Evolutionary conservation across 2,113 vertebrate species (phyloP).

Genomic region (Eurystomus gularis): DNA sequence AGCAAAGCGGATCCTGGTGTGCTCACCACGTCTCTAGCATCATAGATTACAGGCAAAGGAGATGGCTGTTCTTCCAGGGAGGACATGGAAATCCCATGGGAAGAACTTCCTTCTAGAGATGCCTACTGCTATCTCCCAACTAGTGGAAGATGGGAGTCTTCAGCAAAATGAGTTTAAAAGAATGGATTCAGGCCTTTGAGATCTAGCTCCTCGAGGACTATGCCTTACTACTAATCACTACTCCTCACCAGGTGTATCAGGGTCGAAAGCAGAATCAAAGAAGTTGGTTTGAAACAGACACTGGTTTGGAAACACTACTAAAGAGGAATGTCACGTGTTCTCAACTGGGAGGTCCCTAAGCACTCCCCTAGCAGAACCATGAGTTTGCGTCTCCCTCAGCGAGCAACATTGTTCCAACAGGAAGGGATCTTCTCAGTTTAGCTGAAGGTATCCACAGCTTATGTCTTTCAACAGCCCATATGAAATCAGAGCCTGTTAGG

Average conservation of each 20-base stretch:
- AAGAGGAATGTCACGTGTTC: rapidly evolving
- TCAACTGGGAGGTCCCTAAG: neutral
- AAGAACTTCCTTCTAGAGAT: neutral
- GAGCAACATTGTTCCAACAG: neutral
- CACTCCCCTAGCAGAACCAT: neutral
- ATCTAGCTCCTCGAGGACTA: neutral
- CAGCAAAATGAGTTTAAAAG: neutral
- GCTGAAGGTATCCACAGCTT: neutral
- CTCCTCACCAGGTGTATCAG: neutral
- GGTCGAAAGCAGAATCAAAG: neutral
- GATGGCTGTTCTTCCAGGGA: neutral
- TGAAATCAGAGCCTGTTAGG: neutral
- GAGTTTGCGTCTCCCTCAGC: neutral
- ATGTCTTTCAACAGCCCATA: neutral
- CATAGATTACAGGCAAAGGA: neutral
- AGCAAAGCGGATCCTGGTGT: rapidly evolving
- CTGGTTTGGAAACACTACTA: neutral
- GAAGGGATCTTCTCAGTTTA: neutral
- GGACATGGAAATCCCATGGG: neutral
- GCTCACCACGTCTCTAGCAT: neutral
- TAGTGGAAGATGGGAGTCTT: neutral
- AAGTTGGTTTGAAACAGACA: neutral
- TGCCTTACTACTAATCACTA: neutral
- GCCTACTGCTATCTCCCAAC: neutral
- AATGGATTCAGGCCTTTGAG: rapidly evolving